Conservation (phyloP, 2,113 vertebrate genomes). For the Saccopteryx leptura region DNA sequence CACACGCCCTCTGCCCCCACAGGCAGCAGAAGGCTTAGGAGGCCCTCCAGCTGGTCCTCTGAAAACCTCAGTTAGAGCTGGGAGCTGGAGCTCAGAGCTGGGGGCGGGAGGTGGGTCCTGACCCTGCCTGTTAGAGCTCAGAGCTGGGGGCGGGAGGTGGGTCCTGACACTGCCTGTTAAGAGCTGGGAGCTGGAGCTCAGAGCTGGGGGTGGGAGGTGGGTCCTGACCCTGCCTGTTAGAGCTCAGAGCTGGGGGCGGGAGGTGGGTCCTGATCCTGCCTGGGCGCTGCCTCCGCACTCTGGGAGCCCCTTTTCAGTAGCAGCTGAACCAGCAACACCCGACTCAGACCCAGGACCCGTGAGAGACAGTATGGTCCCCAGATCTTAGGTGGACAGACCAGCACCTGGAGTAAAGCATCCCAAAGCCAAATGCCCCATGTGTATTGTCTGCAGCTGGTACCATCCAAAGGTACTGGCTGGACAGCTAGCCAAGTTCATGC, state of each 20-base stretch:
- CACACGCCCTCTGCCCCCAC: not conserved
- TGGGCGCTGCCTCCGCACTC: not conserved
- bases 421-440: not conserved
- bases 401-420: not conserved
- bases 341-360: not conserved
- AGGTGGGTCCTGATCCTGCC: conserved; percentile 17
- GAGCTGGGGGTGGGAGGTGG: not conserved
- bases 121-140: not conserved
- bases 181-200: not conserved
- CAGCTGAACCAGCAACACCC: conserved; percentile 60
- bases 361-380: not conserved
- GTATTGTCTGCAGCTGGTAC: not conserved
- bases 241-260: not conserved
- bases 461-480: not conserved
- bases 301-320: not conserved
- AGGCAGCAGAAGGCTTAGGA: not conserved
- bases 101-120: no score
- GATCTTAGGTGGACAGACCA: not conserved
- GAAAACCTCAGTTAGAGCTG: not conserved
- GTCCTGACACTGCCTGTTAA: not conserved
- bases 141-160: not conserved
- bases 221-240: conserved; percentile 39
- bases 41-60: not conserved
- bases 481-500: not conserved
- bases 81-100: not conserved